Evolutionary conservation across 2,888 invertebrate genomes (phyloP).

Genomic region (Ectobius pallidus): DNA sequence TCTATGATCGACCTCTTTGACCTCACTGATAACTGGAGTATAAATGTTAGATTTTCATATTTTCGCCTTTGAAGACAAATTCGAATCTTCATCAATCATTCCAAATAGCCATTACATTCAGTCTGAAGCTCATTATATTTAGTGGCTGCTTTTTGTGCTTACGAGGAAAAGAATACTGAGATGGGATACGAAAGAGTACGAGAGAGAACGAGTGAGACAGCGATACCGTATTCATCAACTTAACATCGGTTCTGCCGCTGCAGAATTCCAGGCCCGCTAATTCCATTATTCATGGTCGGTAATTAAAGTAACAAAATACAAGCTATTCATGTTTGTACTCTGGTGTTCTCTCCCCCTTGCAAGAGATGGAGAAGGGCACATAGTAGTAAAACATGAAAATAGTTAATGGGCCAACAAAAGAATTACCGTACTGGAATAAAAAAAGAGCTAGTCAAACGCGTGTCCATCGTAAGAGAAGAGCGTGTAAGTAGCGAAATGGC

Average conservation of each 20-base stretch:
- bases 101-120: no score
- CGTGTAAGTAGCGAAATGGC: conserved; percentile 10
- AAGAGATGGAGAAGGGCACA: background rate
- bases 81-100: no score
- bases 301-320: conserved; percentile 30
- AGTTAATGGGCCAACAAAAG: conserved; percentile 25
- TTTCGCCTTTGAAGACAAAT: no score
- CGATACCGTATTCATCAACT: no score
- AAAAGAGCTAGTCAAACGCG: background rate
- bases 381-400: background rate
- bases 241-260: background rate
- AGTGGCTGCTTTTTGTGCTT: no score
- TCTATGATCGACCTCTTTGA: no score
- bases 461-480: background rate
- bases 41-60: no score
- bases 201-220: background rate
- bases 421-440: background rate
- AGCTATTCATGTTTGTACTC: background rate
- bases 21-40: no score
- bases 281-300: conserved; percentile 18
- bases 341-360: background rate
- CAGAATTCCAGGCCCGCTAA: background rate
- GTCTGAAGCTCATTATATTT: no score
- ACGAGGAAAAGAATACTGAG: no score
- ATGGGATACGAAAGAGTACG: no score